Evolutionary conservation across 2,797 vertebrate genomes (phyloP), one percentile per base, ranked within the genome.

Genomic region (Phalloptychus januarius): DNA sequence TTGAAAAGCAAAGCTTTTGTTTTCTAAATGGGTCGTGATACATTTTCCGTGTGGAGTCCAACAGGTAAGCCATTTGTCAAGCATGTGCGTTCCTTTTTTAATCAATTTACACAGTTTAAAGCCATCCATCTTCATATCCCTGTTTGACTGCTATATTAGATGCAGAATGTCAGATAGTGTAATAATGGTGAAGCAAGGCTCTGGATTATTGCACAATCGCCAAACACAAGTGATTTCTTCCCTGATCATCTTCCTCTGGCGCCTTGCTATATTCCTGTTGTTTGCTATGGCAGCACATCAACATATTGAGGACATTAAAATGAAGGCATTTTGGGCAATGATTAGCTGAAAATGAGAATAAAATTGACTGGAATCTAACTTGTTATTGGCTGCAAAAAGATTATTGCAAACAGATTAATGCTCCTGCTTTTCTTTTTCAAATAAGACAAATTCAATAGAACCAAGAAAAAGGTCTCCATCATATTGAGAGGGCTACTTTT

Each of bases 121-220:
- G 80, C 85, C 89, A 91, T 88, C 89, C 83, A 87, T 91, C 86
- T 88, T 87, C 85, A 89, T 89, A 87, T 84, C 76, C 83, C 77
- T 25, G 6, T 83, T 88, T 90, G 87, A 90, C 89, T 86, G 86
- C 89, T 81, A 74, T 89, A 92, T 92, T 89, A 90, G 86, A 91
- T 90, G 85, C 79, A 91, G 90, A 93, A 89, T 90, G 86, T 92
- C 89, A 87, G 89, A 87, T 88, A 79, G 80, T 86, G 88, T 90
- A 90, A 90, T 91, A 89, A 91, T 48, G 78, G 72, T 58, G 85
- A 86, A 82, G 71, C 86, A 70, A 78, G 50, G 80, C 78, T 84
- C 78, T 7, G 77, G 76, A 89, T 92, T 91, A 90, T 89, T 92
- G 87, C 87, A 87, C 79, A 90, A 84, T 89, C 40, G 67, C 85